Conservation (phyloP, 2,888 invertebrate species). For the Neuroscelio doddi region DNA sequence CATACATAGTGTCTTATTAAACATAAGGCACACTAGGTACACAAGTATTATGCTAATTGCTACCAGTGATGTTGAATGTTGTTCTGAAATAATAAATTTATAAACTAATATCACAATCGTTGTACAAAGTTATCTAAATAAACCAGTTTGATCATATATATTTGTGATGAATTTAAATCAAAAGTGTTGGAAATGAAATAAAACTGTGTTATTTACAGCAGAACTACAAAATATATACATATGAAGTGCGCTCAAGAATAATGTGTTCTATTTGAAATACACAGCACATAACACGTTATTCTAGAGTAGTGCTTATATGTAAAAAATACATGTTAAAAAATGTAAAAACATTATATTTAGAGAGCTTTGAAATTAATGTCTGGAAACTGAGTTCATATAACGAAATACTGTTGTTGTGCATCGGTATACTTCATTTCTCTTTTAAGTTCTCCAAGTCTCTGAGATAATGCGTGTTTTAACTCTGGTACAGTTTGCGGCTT, state of each 20-base stretch:
- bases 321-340: neutral
- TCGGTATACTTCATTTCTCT: slow-evolving; percentile 45
- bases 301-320: neutral
- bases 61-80: neutral
- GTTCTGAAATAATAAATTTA: neutral
- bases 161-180: no score
- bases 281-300: neutral
- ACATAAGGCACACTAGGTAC: neutral
- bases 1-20: neutral
- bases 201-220: no score
- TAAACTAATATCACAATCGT: neutral
- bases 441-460: slow-evolving; percentile 40
- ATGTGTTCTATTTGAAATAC: neutral
- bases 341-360: neutral
- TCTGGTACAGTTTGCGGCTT: slow-evolving; percentile 43
- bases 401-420: slow-evolving; percentile 32
- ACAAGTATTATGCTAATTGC: neutral
- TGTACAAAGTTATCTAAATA: no score
- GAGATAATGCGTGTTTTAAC: slow-evolving; percentile 41
- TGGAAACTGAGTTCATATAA: no score
- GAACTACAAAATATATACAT: no score
- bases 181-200: no score
- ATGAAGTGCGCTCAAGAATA: no score
- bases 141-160: no score
- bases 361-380: neutral